Evolutionary conservation across 2,888 invertebrate genomes (phyloP).

Genomic region (Empis stercorea): DNA sequence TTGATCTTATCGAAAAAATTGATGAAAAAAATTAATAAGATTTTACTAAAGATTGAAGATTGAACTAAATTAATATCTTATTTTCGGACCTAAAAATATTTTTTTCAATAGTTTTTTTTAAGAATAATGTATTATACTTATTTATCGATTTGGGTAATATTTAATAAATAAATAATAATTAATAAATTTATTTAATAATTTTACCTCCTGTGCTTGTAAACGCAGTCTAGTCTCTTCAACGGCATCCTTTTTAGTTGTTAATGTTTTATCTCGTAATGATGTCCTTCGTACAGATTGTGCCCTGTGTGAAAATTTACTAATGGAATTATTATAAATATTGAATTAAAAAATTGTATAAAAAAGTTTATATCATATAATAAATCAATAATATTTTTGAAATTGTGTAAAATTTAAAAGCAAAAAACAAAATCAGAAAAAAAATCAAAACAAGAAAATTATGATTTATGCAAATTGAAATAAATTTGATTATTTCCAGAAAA

Average conservation of each 20-base stretch:
- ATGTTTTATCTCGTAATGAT: conserved; percentile 82
- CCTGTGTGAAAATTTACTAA: conserved; percentile 31
- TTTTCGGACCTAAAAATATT: too few relatives aligned
- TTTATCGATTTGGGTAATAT: too few relatives aligned
- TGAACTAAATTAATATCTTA: too few relatives aligned
- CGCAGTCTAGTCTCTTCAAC: conserved; percentile 78
- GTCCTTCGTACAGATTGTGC: conserved; percentile 90
- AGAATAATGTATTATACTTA: too few relatives aligned
- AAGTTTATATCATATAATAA: background rate
- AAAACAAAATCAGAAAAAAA: too few relatives aligned
- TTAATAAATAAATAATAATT: too few relatives aligned
- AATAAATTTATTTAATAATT: background rate
- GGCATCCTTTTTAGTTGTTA: conserved; percentile 88
- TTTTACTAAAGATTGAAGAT: too few relatives aligned
- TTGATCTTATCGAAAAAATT: too few relatives aligned
- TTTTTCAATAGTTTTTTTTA: too few relatives aligned
- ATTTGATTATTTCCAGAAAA: background rate
- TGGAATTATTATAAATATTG: background rate
- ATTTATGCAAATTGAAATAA: background rate
- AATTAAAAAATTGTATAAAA: background rate
- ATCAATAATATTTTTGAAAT: background rate
- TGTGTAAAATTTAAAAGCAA: too few relatives aligned
- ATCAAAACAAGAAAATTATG: background rate
- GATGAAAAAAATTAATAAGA: too few relatives aligned
- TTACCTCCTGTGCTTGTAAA: conserved; percentile 47